A percentile compares a stretch with the other conserved stretches of the same genome.
These are phyloP conservation scores for Sinocyclocheilus grahami DNA, from an alignment of 2,113 vertebrate species.

Conservation along the genomic window DNA sequence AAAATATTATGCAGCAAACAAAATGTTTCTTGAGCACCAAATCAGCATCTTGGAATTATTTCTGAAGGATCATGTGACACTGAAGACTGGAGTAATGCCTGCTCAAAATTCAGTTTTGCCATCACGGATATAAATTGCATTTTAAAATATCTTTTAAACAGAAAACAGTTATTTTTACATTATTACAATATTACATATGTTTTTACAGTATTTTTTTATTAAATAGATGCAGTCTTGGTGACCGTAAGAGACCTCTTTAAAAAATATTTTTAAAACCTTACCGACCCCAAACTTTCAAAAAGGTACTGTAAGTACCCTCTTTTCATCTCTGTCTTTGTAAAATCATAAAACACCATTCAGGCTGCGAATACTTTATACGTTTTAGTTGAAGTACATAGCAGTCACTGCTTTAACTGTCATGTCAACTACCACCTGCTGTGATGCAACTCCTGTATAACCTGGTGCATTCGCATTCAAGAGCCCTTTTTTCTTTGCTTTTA, in stretches of 20 bases:
- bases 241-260: background rate
- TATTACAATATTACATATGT: background rate
- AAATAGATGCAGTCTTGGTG: background rate
- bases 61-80: too few species aligned
- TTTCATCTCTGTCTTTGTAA: background rate
- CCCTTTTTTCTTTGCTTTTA: background rate
- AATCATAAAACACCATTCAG: background rate
- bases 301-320: background rate
- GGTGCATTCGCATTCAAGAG: background rate
- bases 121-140: background rate
- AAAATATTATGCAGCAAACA: too few species aligned
- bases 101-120: too few species aligned
- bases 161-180: too few species aligned
- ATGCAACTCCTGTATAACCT: background rate
- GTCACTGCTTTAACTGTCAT: background rate
- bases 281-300: background rate
- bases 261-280: background rate
- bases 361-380: background rate
- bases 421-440: background rate
- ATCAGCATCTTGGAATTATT: too few species aligned
- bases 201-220: background rate
- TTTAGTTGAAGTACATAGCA: background rate
- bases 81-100: too few species aligned
- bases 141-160: background rate
- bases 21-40: too few species aligned